A percentile compares a stretch with the other conserved stretches of the same genome.
Conservation (phyloP, 1,140 invertebrate species). For the Mizuhopecten yessoensis region DNA sequence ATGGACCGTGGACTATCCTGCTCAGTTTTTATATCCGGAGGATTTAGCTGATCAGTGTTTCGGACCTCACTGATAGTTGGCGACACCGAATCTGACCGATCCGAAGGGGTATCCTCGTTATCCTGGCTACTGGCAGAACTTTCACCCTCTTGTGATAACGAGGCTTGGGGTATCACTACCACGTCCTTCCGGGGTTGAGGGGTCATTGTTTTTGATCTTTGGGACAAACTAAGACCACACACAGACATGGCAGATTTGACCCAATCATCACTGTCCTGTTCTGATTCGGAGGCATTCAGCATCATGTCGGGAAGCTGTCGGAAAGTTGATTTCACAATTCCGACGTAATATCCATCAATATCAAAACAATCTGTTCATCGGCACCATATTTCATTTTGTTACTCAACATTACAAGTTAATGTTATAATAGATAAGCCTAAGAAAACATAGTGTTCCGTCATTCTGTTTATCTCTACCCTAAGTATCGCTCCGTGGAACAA, state of each 20-base stretch:
- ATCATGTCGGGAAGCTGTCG: background rate
- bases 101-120: background rate
- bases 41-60: background rate
- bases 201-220: background rate
- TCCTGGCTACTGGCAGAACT: background rate
- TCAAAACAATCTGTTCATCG: background rate
- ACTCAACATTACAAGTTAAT: background rate
- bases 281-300: background rate
- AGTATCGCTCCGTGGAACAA: background rate
- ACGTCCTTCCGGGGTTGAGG: background rate
- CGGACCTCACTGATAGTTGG: background rate
- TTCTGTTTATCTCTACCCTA: background rate
- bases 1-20: background rate
- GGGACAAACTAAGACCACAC: slow-evolving; percentile 3
- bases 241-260: background rate
- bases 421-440: background rate
- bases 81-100: background rate
- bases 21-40: background rate
- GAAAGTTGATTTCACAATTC: background rate
- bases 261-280: background rate
- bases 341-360: background rate
- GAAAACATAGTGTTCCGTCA: background rate
- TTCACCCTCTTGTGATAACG: background rate
- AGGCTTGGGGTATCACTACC: background rate
- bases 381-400: background rate